Base-by-base conservation (phyloP, 35 echinoderm and acorn worm species). In the Chiridota heheva region DNA sequence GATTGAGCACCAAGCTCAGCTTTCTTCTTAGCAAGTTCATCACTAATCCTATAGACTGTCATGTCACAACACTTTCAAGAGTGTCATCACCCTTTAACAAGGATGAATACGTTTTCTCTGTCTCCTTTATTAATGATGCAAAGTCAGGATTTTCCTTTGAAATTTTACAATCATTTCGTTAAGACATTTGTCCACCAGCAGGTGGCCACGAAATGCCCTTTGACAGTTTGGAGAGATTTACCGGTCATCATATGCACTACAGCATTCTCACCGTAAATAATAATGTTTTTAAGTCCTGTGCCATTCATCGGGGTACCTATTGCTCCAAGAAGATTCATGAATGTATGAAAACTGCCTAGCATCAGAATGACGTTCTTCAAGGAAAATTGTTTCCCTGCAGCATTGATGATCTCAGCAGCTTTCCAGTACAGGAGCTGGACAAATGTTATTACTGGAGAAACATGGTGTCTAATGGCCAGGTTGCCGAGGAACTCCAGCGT, bases 171-270 rank as follows among this genome's bases (percentile, higher is more conserved):
- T 55, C 59, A 83, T 74, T 0, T 75, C 29, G 38, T 63, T 65
- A 29, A 90, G 80, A 66, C 79, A 83, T 70, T 73, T 83, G 45
- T 83, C 80, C 26, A 83, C 69, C 34, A 90, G 70, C 20, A 90
- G 80, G 65, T 83, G 87, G 24, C 87, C 80, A n/a, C 87, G 68
- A 25, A 90, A 66, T 83, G 69, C 55, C 30, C 87, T 83, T 76
- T n/a, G n/a, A n/a, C n/a, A n/a, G n/a, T n/a, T n/a, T 83, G 80
- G 3, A 90, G 69, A 7, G 68, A 62, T 55, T 90, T 90, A 40
- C 87, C 87, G n/a, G 7, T 83, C 75, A 88, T 47, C 70, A 90
- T 90, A 58, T 84, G 81, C 33, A 58, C 71, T 7, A 90, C 88
- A 20, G 80, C 88, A 84, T 84, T 90, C 60, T 59, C 75, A 18